Percentiles rank a stretch among this genome's conserved stretches.
Conservation (phyloP, 2,113 vertebrate species). For the Rhinopomastus cyanomelas region DNA sequence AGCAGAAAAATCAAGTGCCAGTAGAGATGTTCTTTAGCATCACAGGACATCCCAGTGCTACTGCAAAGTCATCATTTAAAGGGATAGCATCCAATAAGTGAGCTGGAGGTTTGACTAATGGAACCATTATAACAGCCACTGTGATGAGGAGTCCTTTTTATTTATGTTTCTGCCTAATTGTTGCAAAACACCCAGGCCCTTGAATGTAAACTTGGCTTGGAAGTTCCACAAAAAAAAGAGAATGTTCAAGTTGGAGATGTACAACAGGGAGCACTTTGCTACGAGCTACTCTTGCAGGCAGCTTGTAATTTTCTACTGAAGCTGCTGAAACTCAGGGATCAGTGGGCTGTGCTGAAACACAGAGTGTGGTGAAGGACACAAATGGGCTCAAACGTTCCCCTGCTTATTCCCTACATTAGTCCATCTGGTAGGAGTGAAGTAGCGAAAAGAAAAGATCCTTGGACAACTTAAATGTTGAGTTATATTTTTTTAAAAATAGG, state of each 20-base stretch:
- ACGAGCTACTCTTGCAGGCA: accelerated
- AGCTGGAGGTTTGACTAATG: neutral
- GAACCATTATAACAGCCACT: neutral
- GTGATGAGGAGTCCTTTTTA: neutral
- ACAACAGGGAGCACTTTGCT: neutral
- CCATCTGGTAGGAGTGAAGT: neutral
- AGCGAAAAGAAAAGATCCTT: neutral
- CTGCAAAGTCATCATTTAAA: neutral
- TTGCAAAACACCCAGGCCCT: neutral
- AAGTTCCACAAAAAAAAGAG: neutral
- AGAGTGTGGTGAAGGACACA: neutral
- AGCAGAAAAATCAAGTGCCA: neutral
- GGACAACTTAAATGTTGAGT: neutral
- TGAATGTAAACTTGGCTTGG: neutral
- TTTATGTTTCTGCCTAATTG: neutral
- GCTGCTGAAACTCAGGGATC: no score
- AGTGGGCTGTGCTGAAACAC: no score
- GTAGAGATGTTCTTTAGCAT: neutral
- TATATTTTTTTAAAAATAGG: neutral
- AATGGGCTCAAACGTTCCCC: neutral
- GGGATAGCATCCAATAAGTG: neutral
- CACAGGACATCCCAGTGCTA: neutral
- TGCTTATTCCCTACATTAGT: neutral
- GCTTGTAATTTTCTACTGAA: neutral
- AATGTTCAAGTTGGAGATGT: neutral